phyloP scores from a whole-genome alignment of 2,113 vertebrate species.

The Oreochromis spilurus region DNA sequence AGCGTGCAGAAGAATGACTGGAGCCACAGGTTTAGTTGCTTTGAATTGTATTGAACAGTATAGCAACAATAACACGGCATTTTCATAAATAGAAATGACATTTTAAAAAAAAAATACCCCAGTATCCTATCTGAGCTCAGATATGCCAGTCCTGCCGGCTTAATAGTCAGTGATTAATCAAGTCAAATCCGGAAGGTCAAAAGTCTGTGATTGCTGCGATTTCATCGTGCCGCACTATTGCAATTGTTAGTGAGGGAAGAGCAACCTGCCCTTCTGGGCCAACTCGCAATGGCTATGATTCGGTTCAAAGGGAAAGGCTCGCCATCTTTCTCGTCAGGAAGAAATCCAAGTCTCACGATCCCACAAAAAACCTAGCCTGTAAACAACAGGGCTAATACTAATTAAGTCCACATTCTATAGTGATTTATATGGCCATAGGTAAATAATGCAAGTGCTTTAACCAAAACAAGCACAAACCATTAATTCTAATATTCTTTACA shows the following conservation, averaged over 20 bases:
- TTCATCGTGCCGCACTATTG: neutral
- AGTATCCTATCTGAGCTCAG: neutral
- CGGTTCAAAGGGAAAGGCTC: neutral
- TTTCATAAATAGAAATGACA: neutral
- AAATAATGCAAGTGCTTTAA: neutral
- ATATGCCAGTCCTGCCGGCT: accelerated
- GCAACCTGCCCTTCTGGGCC: neutral
- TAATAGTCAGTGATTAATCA: neutral
- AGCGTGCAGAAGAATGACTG: neutral
- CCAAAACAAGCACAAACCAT: neutral
- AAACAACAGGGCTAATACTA: neutral
- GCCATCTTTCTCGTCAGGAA: neutral
- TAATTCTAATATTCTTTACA: neutral
- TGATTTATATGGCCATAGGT: neutral
- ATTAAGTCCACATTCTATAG: neutral
- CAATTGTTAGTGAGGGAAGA: neutral
- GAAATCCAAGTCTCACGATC: neutral
- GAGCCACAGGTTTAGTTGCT: neutral
- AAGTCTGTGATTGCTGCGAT: neutral
- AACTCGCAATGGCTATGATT: neutral
- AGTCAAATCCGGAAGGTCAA: neutral
- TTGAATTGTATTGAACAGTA: neutral
- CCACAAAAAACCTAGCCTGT: neutral
- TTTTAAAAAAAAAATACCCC: accelerated
- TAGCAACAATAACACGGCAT: accelerated